Conservation (phyloP, 2,113 vertebrate genomes). For the Cyphomyrus discorhynchus region DNA sequence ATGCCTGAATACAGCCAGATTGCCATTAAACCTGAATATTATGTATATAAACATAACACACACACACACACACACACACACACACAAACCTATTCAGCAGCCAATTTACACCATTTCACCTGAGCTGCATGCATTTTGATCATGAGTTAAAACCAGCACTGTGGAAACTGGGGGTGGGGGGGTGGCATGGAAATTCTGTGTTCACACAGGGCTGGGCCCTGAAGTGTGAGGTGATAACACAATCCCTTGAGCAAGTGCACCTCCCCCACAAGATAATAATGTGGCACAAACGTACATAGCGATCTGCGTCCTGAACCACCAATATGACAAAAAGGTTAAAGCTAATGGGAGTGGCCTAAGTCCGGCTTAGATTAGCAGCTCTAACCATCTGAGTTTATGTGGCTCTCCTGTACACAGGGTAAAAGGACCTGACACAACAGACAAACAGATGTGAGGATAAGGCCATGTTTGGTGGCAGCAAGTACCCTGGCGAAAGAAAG, state of each 20-base stretch:
- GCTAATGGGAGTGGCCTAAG: background rate
- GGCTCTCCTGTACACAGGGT: background rate
- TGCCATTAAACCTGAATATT: too few relatives aligned
- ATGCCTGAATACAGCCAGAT: background rate
- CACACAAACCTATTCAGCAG: background rate
- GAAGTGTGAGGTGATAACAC: background rate
- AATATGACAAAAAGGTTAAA: background rate
- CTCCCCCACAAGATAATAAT: background rate
- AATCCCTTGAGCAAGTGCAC: background rate
- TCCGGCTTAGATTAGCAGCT: background rate
- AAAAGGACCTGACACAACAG: background rate
- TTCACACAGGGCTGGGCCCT: background rate
- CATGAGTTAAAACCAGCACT: background rate
- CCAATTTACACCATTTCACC: background rate
- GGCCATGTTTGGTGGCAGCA: background rate
- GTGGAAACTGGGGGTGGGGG: background rate
- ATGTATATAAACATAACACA: too few relatives aligned
- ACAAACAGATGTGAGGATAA: background rate
- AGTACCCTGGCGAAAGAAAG: background rate
- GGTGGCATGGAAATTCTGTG: background rate
- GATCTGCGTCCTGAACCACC: background rate
- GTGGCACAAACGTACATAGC: background rate
- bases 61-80: background rate
- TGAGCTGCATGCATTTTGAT: background rate
- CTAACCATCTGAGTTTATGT: background rate